Evolutionary conservation across 30 jellyfish, hydroid and myxozoan species (phyloP).

Genomic region (Rhopilema esculentum): DNA sequence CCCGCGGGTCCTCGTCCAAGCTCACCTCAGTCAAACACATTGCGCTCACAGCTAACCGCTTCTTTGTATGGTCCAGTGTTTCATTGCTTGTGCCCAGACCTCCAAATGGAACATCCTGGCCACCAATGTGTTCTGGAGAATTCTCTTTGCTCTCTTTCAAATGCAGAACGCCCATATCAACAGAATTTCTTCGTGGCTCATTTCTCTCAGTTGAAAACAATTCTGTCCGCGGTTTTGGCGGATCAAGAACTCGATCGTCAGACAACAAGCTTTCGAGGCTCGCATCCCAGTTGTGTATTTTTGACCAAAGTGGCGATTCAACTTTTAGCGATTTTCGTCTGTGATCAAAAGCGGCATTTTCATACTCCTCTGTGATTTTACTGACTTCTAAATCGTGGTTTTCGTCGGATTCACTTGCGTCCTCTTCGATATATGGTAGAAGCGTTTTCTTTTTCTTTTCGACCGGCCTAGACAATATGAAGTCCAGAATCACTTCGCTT

Average conservation of each 20-base stretch:
- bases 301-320: constrained; percentile 44
- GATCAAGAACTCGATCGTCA: constrained; percentile 3
- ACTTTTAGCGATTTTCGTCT: constrained; percentile 57
- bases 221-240: background rate
- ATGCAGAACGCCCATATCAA: background rate
- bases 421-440: background rate
- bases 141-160: background rate
- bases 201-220: background rate
- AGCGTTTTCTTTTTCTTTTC: background rate
- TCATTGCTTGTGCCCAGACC: background rate
- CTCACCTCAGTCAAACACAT: constrained; percentile 57
- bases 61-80: constrained; percentile 28
- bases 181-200: background rate
- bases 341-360: background rate
- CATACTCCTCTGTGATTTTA: background rate
- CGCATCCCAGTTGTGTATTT: constrained; percentile 55
- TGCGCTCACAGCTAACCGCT: constrained; percentile 68
- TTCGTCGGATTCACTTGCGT: background rate
- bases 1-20: constrained; percentile 76
- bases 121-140: background rate
- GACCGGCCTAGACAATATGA: constrained; percentile 44
- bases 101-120: background rate
- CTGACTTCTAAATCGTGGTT: background rate
- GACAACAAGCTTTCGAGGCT: constrained; percentile 67
- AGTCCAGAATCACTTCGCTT: constrained; percentile 55